These are phyloP conservation scores for Germaria angustata DNA, from an alignment of 2,888 invertebrate genomes.

Conservation along the genomic window DNA sequence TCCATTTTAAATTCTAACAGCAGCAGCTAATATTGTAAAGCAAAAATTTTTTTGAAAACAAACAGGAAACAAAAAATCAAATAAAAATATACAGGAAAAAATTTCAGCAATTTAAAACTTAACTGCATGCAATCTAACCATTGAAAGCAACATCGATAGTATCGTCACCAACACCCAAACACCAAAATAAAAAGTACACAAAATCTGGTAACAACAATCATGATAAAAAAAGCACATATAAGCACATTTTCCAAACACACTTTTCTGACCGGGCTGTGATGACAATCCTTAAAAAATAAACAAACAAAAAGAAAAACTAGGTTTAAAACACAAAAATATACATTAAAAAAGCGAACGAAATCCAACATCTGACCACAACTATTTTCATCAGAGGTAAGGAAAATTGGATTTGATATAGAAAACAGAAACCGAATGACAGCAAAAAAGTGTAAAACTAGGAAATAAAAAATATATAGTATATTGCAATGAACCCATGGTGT, in stretches of 20 bases:
- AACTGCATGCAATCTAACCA: slow-evolving; percentile 55
- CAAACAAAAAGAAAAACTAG: slow-evolving; percentile 2
- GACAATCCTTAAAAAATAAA: slow-evolving; percentile 46
- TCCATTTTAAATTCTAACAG: not conserved
- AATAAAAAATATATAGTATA: slow-evolving; percentile 32
- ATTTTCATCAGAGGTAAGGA: slow-evolving; percentile 66
- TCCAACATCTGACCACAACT: slow-evolving; percentile 65
- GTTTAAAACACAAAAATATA: slow-evolving; percentile 27
- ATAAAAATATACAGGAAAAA: slow-evolving; percentile 11
- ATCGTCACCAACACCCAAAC: slow-evolving; percentile 38
- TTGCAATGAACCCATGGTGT: slow-evolving; percentile 58
- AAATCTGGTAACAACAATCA: slow-evolving; percentile 32
- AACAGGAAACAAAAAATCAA: not conserved
- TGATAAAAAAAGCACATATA: not conserved
- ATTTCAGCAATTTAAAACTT: slow-evolving; percentile 75
- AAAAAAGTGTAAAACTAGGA: slow-evolving; percentile 7
- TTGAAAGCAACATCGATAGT: slow-evolving; percentile 36
- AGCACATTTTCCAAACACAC: not conserved
- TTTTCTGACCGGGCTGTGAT: slow-evolving; percentile 17
- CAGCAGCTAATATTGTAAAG: not conserved
- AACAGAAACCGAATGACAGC: slow-evolving; percentile 45
- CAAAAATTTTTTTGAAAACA: not conserved
- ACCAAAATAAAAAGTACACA: slow-evolving; percentile 25
- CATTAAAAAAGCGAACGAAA: slow-evolving; percentile 7
- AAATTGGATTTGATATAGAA: slow-evolving; percentile 65